These are phyloP conservation scores for Girardia tigrina DNA, from an alignment of 2,888 invertebrate genomes.

Conservation along the genomic window DNA sequence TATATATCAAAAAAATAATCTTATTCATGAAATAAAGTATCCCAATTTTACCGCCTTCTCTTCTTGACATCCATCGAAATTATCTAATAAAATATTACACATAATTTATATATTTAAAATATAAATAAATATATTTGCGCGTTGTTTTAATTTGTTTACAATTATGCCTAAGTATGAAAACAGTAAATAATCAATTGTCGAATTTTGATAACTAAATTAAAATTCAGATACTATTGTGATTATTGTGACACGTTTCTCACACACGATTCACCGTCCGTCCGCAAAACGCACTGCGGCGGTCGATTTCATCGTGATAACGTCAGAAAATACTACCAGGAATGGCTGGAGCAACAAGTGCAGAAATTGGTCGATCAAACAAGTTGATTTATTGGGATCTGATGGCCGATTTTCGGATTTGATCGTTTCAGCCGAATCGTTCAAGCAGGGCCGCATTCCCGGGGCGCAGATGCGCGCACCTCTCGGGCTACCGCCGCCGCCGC, in stretches of 20 bases:
- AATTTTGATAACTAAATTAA: background rate
- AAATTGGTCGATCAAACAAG: conserved; percentile 70
- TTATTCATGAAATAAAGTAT: too few relatives aligned
- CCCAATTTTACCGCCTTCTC: too few relatives aligned
- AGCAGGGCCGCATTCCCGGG: conserved; percentile 25
- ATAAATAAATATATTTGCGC: background rate
- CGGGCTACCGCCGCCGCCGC: background rate
- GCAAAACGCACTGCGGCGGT: conserved; percentile 97
- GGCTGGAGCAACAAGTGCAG: conserved; percentile 99
- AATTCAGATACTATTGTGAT: conserved; percentile 86
- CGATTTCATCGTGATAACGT: conserved; percentile 99
- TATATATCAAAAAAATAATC: too few relatives aligned
- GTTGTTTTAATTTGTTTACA: background rate
- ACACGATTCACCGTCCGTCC: conserved; percentile 66
- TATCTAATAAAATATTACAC: too few relatives aligned
- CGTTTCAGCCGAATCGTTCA: conserved; percentile 29
- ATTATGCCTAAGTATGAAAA: conserved; percentile 6
- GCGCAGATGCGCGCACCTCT: background rate
- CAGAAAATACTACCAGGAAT: conserved; percentile 95
- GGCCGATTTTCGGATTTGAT: too few relatives aligned
- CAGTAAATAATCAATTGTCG: background rate
- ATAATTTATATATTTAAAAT: too few relatives aligned
- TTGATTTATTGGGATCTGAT: conserved; percentile 37
- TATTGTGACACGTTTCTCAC: conserved; percentile 98
- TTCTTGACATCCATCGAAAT: too few relatives aligned